A percentile compares a stretch with the other conserved stretches of the same genome.
Evolutionary conservation across 2,113 vertebrate genomes (phyloP).

Genomic region (Boleophthalmus pectinirostris): DNA sequence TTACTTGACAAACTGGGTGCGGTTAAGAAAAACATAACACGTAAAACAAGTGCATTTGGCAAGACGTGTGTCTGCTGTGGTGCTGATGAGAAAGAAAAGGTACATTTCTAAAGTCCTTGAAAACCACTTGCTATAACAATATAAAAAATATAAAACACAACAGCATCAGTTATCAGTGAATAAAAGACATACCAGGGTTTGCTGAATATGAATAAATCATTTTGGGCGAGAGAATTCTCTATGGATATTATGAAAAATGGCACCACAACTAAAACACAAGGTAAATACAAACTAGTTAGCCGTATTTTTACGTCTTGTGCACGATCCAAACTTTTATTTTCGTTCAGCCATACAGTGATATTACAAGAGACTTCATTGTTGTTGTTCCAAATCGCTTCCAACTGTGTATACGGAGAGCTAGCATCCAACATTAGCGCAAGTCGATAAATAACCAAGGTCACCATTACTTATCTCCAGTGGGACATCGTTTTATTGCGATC

Average conservation of each 20-base stretch:
- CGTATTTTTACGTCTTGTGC: neutral
- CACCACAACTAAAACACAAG: neutral
- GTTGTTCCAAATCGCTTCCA: constrained; percentile 1
- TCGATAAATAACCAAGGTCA: constrained; percentile 75
- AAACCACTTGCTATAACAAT: neutral
- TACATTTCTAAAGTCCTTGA: neutral
- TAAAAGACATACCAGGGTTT: neutral
- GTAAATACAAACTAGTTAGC: neutral
- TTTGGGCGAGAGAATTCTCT: neutral
- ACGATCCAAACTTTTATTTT: neutral
- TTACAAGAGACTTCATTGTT: constrained; percentile 37
- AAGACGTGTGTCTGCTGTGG: neutral
- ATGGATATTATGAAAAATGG: neutral
- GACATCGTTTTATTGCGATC: neutral
- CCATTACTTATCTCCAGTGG: neutral
- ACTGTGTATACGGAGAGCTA: constrained; percentile 35
- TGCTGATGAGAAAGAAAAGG: neutral
- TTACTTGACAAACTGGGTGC: neutral
- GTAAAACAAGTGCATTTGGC: neutral
- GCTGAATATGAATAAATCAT: neutral
- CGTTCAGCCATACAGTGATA: neutral
- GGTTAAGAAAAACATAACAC: neutral
- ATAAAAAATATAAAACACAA: neutral
- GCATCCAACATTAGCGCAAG: constrained; percentile 58
- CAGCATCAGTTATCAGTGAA: neutral